Conservation (phyloP, 2,113 vertebrate genomes). For the Urocynchramus pylzowi region DNA sequence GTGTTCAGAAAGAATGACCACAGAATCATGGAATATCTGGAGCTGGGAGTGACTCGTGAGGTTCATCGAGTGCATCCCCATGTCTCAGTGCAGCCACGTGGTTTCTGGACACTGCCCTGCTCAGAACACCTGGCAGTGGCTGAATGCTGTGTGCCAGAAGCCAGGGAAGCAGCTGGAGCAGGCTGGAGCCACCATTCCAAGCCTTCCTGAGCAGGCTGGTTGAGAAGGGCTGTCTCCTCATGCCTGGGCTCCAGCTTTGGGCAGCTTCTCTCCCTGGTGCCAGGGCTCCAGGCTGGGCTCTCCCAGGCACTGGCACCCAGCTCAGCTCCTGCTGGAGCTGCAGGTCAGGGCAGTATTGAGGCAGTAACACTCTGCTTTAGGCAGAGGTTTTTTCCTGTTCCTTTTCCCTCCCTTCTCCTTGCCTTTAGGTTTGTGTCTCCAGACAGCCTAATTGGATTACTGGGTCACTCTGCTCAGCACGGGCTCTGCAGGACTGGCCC, state of each 20-base stretch:
- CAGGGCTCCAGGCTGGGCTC: neutral
- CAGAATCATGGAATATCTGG: neutral
- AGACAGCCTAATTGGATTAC: conserved; percentile 1
- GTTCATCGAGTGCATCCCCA: accelerated
- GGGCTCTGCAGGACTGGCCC: neutral
- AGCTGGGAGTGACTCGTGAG: neutral
- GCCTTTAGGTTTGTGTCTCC: neutral
- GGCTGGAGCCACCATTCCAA: neutral
- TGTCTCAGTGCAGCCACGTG: neutral
- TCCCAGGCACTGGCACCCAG: neutral
- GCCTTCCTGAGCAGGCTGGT: neutral
- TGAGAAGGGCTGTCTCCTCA: accelerated
- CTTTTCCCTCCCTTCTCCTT: neutral
- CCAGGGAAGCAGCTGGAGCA: neutral
- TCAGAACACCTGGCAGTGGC: neutral
- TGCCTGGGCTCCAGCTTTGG: neutral
- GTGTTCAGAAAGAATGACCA: neutral
- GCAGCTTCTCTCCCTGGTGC: neutral
- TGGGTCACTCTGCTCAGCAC: neutral
- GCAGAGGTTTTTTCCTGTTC: neutral
- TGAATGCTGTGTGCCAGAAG: neutral
- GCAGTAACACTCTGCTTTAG: neutral
- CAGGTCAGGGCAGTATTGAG: neutral
- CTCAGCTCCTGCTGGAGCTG: neutral
- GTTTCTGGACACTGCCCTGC: neutral